Base-by-base conservation (phyloP, 2,888 invertebrate species). In the Torymus auratus region DNA sequence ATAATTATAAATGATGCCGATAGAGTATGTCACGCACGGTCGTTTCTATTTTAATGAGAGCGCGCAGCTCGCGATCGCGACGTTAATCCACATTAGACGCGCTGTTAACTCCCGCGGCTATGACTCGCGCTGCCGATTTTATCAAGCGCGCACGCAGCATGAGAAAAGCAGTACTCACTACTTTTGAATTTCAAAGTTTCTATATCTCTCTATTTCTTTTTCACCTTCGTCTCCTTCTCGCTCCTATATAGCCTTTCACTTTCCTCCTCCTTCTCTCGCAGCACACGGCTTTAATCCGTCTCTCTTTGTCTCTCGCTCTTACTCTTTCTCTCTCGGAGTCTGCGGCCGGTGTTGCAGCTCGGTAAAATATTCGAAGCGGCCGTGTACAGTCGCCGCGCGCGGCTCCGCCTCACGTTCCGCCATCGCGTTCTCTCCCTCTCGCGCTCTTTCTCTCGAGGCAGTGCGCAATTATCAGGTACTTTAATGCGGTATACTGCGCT, bases 391-490 rank as follows among this genome's bases (percentile, higher is more conserved):
- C 41, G 7, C 28, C 28, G 28, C 4, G 15, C 50, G 64, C 62
- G 64, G 62, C 80, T 80, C 80, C 76, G 76, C 76, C 80, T 77
- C 81, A 41, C 41, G 68, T 50, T 64, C 73, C 74, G 70, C 78
- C 74, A 69, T 77, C 84, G 86, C 86, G 87, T 88, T 86, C 87
- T 88, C 88, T 86, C 88, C 41, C 41, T 41, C 41, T 41, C 41
- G 41, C 7, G 41, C 41, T 41, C 41, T 41, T 41, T 41, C 88
- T 87, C 85, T 84, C 85, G 85, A 83, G 81, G 84, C 85, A 84
- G 85, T 85, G 85, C 85, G 85, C 88, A 88, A 90, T 89, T 89
- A 89, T 89, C 88, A 88, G 87, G 84, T 86, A 88, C 85, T 82
- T 86, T 86, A 85, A 86, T 86, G 84, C 83, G 84, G 84, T 68